Evolutionary conservation across 2,888 invertebrate genomes (phyloP), one percentile per base, ranked within the genome.

Genomic region (Ypsolopha sequella): DNA sequence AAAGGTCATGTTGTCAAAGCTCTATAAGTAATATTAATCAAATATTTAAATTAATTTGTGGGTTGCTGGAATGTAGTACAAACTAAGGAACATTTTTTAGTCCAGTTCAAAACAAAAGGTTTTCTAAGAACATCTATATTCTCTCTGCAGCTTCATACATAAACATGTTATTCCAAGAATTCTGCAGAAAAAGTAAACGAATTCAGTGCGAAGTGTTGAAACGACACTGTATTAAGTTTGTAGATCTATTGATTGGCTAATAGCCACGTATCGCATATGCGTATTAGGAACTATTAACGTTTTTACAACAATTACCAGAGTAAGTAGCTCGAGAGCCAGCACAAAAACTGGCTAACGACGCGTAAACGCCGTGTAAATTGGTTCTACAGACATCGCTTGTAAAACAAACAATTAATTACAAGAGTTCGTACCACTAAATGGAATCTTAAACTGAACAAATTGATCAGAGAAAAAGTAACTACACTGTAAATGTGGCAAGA

Each of bases 291-390:
- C 45, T 36, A 45, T 51, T 51, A 51, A 59, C 58, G 63, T 70
- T 76, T 75, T 74, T 75, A 70, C 66, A 58, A 63, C 68, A 68
- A 73, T 74, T 73, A 71, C 64, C 63, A 54, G 65, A 11, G 24
- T 41, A 41, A 49, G 41, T 13, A 41, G n/a, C 49, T 62, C 24
- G 24, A 24, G 58, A 58, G 49, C 56, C 55, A 55, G 61, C 58
- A 65, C 63, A 69, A 70, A 70, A 73, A 72, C 55, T 53, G 58
- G 60, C 63, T 66, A 70, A 71, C 73, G 65, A 66, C 59, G 68
- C 66, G 68, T 65, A 66, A 58, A 67, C 67, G 61, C 59, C 61
- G 64, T 65, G 64, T 66, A 63, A 67, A 70, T 66, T 66, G 61
- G 60, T 64, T 63, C 59, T 36, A 52, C 35, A 52, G 48, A 50